These are phyloP conservation scores for Epirrita christyi DNA, from an alignment of 2,888 invertebrate genomes.

Conservation along the genomic window DNA sequence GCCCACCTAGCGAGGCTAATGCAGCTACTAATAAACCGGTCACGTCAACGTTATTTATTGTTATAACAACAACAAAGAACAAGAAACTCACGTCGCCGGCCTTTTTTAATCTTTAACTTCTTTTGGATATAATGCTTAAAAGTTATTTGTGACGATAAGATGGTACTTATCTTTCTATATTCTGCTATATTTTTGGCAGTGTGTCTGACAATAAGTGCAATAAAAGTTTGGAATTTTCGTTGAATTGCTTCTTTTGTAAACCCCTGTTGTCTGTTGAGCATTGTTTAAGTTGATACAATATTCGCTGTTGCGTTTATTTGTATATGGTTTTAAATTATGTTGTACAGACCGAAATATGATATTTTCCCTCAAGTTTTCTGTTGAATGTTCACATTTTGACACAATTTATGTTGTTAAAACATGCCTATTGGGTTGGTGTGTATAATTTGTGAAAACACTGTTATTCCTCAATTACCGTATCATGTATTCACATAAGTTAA, in stretches of 20 bases:
- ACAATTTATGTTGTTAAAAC: not conserved
- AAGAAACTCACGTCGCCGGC: constrained; percentile 61
- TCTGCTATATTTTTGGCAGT: constrained; percentile 9
- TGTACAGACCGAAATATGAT: not conserved
- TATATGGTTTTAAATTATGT: constrained; percentile 10
- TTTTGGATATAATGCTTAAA: constrained; percentile 42
- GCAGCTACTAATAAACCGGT: constrained; percentile 78
- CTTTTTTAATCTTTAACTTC: constrained; percentile 60
- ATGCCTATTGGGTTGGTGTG: not conserved
- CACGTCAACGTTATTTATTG: constrained; percentile 81
- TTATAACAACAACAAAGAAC: constrained; percentile 72
- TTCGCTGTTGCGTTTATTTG: constrained; percentile 5
- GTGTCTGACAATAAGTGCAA: constrained; percentile 5
- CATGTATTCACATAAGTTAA: constrained; percentile 10
- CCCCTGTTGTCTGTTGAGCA: constrained; percentile 2
- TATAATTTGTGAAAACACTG: constrained; percentile 9
- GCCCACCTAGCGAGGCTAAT: constrained; percentile 64
- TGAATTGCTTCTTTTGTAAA: constrained; percentile 10
- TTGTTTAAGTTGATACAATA: constrained; percentile 7
- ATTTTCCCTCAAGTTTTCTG: not conserved
- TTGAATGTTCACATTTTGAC: not conserved
- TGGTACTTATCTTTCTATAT: constrained; percentile 6
- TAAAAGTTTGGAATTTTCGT: constrained; percentile 15
- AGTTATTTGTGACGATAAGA: constrained; percentile 15
- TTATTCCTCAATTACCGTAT: constrained; percentile 6